These are phyloP conservation scores for Parauchenoglanis punctatus DNA, from an alignment of 2,797 vertebrate genomes.

Conservation along the genomic window DNA sequence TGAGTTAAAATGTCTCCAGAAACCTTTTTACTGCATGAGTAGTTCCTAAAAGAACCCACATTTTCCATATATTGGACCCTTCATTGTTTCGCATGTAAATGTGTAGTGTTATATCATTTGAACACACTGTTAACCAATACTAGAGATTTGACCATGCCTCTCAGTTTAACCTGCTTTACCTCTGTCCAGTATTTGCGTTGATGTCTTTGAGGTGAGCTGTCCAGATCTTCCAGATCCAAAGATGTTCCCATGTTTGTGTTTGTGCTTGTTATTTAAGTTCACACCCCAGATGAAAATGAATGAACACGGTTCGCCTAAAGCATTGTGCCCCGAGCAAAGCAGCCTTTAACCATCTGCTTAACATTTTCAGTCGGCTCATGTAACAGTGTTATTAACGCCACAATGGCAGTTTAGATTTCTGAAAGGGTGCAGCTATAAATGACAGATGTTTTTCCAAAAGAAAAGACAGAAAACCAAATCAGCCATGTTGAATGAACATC, in stretches of 20 bases:
- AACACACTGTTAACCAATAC: neutral
- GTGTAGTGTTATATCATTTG: neutral
- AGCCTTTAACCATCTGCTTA: slow-evolving; percentile 53
- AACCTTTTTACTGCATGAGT: neutral
- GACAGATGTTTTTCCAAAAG: slow-evolving; percentile 16
- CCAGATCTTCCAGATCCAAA: neutral
- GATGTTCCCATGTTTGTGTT: neutral
- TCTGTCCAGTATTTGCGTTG: neutral
- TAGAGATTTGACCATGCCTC: neutral
- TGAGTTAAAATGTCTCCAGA: neutral
- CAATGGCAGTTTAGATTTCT: neutral
- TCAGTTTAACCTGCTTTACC: neutral
- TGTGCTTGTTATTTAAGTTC: slow-evolving; percentile 21
- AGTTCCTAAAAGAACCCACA: neutral
- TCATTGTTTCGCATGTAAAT: neutral
- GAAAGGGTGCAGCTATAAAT: neutral
- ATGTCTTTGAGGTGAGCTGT: neutral
- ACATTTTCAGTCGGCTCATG: neutral
- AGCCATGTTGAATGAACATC: neutral
- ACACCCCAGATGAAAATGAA: slow-evolving; percentile 29
- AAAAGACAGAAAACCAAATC: neutral
- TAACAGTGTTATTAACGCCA: neutral
- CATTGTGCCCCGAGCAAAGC: slow-evolving; percentile 28
- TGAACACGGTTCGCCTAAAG: slow-evolving; percentile 27
- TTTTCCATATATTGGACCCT: neutral